These are phyloP conservation scores for Platyura marginata DNA, from an alignment of 1,140 invertebrate species.

Conservation along the genomic window DNA sequence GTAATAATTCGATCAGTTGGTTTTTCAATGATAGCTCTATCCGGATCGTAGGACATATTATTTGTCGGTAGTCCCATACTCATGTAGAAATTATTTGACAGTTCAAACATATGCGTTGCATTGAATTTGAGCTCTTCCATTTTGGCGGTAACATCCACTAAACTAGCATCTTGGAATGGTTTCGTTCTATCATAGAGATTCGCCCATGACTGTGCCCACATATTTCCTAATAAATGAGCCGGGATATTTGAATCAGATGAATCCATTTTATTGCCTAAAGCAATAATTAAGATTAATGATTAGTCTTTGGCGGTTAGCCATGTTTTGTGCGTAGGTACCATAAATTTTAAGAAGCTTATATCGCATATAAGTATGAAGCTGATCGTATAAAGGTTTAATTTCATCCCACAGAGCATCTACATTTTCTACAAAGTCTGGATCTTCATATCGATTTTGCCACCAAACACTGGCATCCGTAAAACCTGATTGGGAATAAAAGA, in stretches of 20 bases:
- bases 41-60: not conserved
- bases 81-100: slow-evolving; percentile 1
- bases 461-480: slow-evolving; percentile 16
- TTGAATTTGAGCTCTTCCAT: slow-evolving; percentile 21
- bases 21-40: slow-evolving; percentile 21
- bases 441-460: slow-evolving; percentile 38
- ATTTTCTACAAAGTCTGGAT: slow-evolving; percentile 24
- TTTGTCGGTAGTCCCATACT: not conserved
- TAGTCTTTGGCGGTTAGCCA: not conserved
- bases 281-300: not conserved
- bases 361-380: slow-evolving; percentile 42
- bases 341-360: slow-evolving; percentile 30
- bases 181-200: slow-evolving; percentile 45
- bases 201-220: slow-evolving; percentile 67
- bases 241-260: slow-evolving; percentile 13
- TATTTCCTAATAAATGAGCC: slow-evolving; percentile 27
- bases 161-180: slow-evolving; percentile 15
- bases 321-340: slow-evolving; percentile 9
- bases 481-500: not conserved
- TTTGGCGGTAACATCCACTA: slow-evolving; percentile 36
- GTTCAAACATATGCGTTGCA: slow-evolving; percentile 24
- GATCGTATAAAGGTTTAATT: slow-evolving; percentile 36
- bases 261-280: not conserved
- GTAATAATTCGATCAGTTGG: slow-evolving; percentile 37
- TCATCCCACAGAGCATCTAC: slow-evolving; percentile 29